phyloP scores from a whole-genome alignment of 2,797 vertebrate genomes.

The Sebastiscus tertius region DNA sequence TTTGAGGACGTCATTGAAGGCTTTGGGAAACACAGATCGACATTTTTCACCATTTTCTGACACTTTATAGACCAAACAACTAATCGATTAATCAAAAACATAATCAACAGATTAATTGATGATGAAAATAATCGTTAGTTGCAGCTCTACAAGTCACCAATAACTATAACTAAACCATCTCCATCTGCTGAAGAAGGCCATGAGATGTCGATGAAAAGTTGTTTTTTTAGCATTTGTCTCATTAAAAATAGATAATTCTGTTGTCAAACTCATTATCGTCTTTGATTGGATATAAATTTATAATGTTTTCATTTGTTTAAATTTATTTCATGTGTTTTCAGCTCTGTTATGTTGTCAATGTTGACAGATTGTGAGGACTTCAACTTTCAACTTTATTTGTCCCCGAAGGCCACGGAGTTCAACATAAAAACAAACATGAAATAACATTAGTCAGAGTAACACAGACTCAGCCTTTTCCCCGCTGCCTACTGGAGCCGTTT shows the following conservation, averaged over 20 bases:
- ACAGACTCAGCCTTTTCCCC: background rate
- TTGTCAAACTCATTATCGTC: background rate
- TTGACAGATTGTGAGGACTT: background rate
- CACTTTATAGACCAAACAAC: no score
- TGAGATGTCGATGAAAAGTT: background rate
- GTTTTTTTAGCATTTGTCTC: background rate
- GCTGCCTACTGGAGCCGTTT: background rate
- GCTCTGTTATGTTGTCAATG: background rate
- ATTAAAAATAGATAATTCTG: background rate
- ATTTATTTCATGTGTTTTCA: background rate
- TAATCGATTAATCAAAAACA: no score
- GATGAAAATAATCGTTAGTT: no score
- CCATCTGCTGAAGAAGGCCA: background rate
- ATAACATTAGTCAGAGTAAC: background rate
- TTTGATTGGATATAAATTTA: background rate
- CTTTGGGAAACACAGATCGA: no score
- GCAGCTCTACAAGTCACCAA: background rate
- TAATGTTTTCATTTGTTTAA: background rate
- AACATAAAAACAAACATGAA: background rate
- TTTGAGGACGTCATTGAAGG: no score
- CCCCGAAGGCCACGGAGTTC: background rate
- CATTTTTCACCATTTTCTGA: no score
- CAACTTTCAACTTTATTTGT: background rate
- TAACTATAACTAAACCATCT: background rate
- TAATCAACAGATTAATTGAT: rapidly evolving